Evolutionary conservation across 2,888 invertebrate species (phyloP).

Genomic region (Phymatocera aterrima): DNA sequence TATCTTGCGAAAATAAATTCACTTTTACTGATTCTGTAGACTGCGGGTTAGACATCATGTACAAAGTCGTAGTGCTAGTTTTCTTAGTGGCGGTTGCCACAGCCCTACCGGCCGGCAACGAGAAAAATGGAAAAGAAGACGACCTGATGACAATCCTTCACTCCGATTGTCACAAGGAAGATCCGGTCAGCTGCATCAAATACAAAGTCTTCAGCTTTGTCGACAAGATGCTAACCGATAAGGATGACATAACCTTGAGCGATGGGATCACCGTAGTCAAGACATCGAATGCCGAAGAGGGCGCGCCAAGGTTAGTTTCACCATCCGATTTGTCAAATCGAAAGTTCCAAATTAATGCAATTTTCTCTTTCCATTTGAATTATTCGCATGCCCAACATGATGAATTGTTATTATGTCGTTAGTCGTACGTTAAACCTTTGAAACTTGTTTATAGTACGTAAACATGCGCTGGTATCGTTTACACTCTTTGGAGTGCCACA

Average conservation of each 20-base stretch:
- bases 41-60: slow-evolving; percentile 49
- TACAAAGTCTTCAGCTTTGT: slow-evolving; percentile 92
- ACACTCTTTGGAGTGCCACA: neutral
- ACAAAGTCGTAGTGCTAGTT: slow-evolving; percentile 59
- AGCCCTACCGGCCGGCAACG: slow-evolving; percentile 85
- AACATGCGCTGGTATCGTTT: neutral
- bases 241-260: slow-evolving; percentile 87
- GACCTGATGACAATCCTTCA: slow-evolving; percentile 88
- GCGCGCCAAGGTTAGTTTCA: slow-evolving; percentile 84
- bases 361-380: neutral
- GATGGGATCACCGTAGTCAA: slow-evolving; percentile 91
- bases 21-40: slow-evolving; percentile 28
- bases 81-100: slow-evolving; percentile 75
- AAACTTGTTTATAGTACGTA: slow-evolving; percentile 1
- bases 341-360: neutral
- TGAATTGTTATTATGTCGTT: neutral
- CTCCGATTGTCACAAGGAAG: slow-evolving; percentile 88
- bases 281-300: slow-evolving; percentile 83
- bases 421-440: neutral
- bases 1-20: slow-evolving; percentile 5
- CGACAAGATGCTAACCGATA: slow-evolving; percentile 89
- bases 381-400: neutral
- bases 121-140: slow-evolving; percentile 81
- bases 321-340: neutral
- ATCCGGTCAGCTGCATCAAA: slow-evolving; percentile 90